These are phyloP conservation scores for Phenganax subtilis DNA, from an alignment of 92 coral and sea anemone genomes.

Conservation along the genomic window DNA sequence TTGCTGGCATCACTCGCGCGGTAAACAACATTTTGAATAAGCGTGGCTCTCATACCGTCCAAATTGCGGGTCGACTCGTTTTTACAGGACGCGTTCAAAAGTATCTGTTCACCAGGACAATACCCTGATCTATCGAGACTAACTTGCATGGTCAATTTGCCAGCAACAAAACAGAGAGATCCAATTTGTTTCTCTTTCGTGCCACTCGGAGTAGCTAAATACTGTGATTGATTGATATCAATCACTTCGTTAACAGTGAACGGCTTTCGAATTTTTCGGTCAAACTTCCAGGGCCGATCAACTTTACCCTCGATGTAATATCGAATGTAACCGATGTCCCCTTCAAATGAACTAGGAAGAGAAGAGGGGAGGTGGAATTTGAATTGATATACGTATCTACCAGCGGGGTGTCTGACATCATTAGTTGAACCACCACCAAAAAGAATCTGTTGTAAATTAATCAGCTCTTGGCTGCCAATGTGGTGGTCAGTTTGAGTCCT, in stretches of 20 bases:
- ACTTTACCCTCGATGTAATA: not conserved
- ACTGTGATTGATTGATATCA: not conserved
- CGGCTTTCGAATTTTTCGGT: not conserved
- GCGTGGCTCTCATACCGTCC: not conserved
- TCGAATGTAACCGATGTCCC: not conserved
- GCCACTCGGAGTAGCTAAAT: not conserved
- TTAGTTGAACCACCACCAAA: constrained; percentile 61
- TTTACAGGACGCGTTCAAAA: not conserved
- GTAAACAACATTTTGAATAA: not conserved
- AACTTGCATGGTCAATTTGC: not conserved
- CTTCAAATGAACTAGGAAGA: constrained; percentile 7
- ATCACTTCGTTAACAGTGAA: constrained; percentile 1
- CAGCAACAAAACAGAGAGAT: not conserved
- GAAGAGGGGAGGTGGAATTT: constrained; percentile 64
- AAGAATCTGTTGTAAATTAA: constrained; percentile 59
- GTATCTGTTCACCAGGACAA: constrained; percentile 1
- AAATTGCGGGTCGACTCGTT: not conserved
- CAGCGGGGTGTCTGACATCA: constrained; percentile 71
- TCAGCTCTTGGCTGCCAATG: constrained; percentile 53
- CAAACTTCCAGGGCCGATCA: not conserved
- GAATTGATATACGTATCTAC: constrained; percentile 64
- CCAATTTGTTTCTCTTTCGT: not conserved
- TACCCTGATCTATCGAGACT: constrained; percentile 1
- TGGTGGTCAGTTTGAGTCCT: constrained; percentile 13
- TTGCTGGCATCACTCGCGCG: not conserved